Evolutionary conservation across 1,140 invertebrate species (phyloP).

Genomic region (Drosophila rufa): DNA sequence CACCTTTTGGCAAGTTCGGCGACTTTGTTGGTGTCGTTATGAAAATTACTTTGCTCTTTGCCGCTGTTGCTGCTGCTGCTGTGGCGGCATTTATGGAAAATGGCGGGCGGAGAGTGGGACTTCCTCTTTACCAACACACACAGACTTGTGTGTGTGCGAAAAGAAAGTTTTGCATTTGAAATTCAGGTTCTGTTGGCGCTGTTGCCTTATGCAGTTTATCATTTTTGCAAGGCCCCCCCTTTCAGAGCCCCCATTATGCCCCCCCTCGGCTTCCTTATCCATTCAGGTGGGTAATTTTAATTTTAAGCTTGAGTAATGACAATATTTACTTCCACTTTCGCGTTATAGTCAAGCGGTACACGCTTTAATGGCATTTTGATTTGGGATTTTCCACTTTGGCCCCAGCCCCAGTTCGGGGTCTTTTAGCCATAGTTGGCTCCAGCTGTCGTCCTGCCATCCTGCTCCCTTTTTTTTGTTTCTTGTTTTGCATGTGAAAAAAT

Average conservation of each 20-base stretch:
- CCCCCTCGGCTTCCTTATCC: conserved; percentile 14
- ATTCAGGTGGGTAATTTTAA: conserved; percentile 84
- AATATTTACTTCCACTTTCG: conserved; percentile 83
- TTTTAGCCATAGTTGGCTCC: conserved; percentile 27
- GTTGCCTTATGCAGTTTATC: conserved; percentile 83
- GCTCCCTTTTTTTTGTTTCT: background rate
- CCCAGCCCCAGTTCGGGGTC: background rate
- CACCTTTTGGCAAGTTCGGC: conserved; percentile 77
- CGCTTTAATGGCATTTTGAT: conserved; percentile 84
- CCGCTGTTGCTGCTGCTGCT: conserved; percentile 54
- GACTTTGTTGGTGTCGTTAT: conserved; percentile 76
- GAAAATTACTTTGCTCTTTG: conserved; percentile 82
- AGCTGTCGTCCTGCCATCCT: conserved; percentile 28
- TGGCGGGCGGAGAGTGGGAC: background rate
- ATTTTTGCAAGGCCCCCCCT: conserved; percentile 58
- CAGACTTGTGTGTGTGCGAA: conserved; percentile 31
- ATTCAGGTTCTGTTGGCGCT: conserved; percentile 60
- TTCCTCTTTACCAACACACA: conserved; percentile 11
- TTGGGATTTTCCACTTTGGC: conserved; percentile 66
- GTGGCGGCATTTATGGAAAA: conserved; percentile 44
- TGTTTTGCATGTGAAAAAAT: conserved; percentile 20
- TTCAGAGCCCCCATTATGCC: conserved; percentile 20
- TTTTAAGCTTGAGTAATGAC: conserved; percentile 85
- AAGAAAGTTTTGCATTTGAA: conserved; percentile 83
- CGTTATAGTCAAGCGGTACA: conserved; percentile 70